phyloP scores from a whole-genome alignment of 2,797 vertebrate genomes.

The Helarctos malayanus region DNA sequence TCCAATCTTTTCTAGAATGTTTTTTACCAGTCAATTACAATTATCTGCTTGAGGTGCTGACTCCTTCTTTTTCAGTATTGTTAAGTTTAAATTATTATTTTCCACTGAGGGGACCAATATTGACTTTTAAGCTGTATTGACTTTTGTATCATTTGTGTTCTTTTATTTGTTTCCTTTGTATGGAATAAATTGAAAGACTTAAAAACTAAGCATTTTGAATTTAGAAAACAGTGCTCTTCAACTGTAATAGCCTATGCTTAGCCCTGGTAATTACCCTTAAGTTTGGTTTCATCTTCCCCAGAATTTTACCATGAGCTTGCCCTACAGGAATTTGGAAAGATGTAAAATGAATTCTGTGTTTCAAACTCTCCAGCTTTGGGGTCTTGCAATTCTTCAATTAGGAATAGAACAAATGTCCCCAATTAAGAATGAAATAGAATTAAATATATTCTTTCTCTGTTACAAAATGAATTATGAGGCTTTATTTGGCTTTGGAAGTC shows the following conservation, averaged over 20 bases:
- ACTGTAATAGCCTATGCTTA: slow-evolving; percentile 10
- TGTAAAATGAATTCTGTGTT: slow-evolving; percentile 59
- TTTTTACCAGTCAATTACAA: not conserved
- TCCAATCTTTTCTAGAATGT: not conserved
- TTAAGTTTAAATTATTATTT: slow-evolving; percentile 13
- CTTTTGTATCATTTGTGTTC: slow-evolving; percentile 62
- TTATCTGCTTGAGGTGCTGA: not conserved
- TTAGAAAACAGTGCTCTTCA: slow-evolving; percentile 66
- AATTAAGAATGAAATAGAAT: slow-evolving; percentile 68
- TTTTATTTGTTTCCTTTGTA: slow-evolving; percentile 56
- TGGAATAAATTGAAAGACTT: slow-evolving; percentile 50
- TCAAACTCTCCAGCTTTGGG: slow-evolving; percentile 29
- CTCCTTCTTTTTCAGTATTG: not conserved
- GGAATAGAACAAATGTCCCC: slow-evolving; percentile 54
- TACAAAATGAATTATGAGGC: not conserved
- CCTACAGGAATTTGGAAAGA: slow-evolving; percentile 56
- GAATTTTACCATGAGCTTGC: slow-evolving; percentile 11
- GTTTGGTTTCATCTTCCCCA: slow-evolving; percentile 28
- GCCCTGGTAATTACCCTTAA: slow-evolving; percentile 59
- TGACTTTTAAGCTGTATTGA: slow-evolving; percentile 53
- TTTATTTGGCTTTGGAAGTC: slow-evolving; percentile 53
- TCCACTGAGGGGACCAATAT: not conserved
- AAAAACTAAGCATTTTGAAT: slow-evolving; percentile 58
- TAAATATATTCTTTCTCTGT: slow-evolving; percentile 66
- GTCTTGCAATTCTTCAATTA: not conserved